Evolutionary conservation across 2,797 vertebrate genomes (phyloP), one percentile per base, ranked within the genome.

Genomic region (Lepus oiostolus): DNA sequence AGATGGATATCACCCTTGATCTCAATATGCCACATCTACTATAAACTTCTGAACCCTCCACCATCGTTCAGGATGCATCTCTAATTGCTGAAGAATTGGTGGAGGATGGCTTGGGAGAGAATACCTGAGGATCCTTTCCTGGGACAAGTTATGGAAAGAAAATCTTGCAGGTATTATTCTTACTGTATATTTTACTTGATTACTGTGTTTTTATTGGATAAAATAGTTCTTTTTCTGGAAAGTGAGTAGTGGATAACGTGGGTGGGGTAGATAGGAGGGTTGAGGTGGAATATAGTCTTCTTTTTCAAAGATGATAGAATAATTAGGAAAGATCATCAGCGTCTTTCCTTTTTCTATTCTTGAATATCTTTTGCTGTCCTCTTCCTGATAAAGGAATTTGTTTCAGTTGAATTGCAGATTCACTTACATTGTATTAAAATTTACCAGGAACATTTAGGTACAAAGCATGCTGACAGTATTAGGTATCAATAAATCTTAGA

Each of bases 31-130:
- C 72, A 85, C 96, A 96, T 94, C 96, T 96, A 86, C 96, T 96
- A 92, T 97, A 97, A 97, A 96, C 96, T 93, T 97, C 90, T 97
- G 96, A 96, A 96, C 62, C 96, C 97, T 97, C 95, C 96, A 94
- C 97, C 96, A 94, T 96, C 97, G 97, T 97, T 97, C 97, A 97
- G 95, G 96, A 97, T 95, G 65, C 94, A 75, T 96, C 94, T 93
- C 90, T 97, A 92, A 96, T 92, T 96, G 68, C 94, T 97, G 96
- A 96, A 96, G 97, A 97, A 87, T 67, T 94, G 93, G 90, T 96
- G 94, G 96, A 96, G 95, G 93, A 96, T 90, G 91, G 50, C 82
- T 77, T 92, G 94, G 67, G 82, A 97, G 62, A 89, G 88, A 96
- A 32, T 91, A 71, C 93, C 93, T 82, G 90, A 86, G 65, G 95